Base-by-base conservation (phyloP, 2,113 vertebrate genomes). In the Galeopterus variegatus region DNA sequence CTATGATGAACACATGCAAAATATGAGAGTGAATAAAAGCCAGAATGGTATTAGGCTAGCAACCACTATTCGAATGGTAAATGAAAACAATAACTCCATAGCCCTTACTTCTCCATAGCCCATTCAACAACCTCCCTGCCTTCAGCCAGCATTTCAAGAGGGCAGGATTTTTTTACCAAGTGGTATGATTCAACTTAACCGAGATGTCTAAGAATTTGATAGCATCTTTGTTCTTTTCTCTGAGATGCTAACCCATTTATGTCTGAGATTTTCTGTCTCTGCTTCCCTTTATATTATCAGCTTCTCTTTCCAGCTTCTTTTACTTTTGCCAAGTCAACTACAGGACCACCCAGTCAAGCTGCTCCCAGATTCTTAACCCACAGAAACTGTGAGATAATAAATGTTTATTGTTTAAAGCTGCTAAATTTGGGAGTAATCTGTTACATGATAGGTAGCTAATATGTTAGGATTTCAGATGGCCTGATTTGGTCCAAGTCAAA, bases 1-100 rank as follows among this genome's bases (percentile, higher is more conserved):
- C 8, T 52, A 60, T 76, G 31, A 93, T 69, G 18, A 96, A 62
- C 3, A 85, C 4, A 82, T 11, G 33, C 52, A 65, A 33, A 72
- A 84, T 50, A 28, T 19, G 81, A 21, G n/a, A 75, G 15, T 56
- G 24, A 92, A 76, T 79, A 31, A 95, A 89, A 92, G 8, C 15
- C 77, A 94, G 65, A 88, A 76, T 5, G 31, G 24, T 67, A 75
- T 73, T 79, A 88, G 80, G 24, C 23, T 93, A 91, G 45, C 15
- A 50, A 67, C 9, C 58, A 84, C 26, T 65, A 95, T 45, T 67
- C n/a, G 26, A 23, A 41, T 11, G 36, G 5, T 41, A 64, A 88
- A 10, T 76, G 33, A 52, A 70, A 96, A 96, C 92, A 93, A 69
- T n/a, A 79, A 88, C 58, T 79, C 69, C 14, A 62, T 26, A 85